phyloP scores from a whole-genome alignment of 2,888 invertebrate genomes.

The Caenorhabditis panamensis region DNA sequence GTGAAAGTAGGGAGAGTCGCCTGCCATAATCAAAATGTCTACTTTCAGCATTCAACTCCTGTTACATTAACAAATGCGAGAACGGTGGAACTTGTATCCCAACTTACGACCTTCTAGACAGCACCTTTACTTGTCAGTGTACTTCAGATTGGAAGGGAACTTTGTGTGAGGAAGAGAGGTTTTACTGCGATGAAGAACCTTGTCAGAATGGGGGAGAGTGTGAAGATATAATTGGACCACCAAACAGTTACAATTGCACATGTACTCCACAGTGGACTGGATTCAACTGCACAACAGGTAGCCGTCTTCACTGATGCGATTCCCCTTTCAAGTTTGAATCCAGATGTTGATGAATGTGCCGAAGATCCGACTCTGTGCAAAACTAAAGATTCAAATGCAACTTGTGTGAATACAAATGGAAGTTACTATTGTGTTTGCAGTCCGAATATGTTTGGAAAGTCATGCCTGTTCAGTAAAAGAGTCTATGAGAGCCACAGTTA shows the following conservation, averaged over 20 bases:
- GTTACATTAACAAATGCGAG: conserved; percentile 46
- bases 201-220: conserved; percentile 60
- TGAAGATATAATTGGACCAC: conserved; percentile 53
- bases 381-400: conserved; percentile 51
- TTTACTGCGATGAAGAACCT: conserved; percentile 46
- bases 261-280: conserved; percentile 56
- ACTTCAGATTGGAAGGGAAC: conserved; percentile 37
- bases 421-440: conserved; percentile 58
- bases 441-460: conserved; percentile 47
- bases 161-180: conserved; percentile 48
- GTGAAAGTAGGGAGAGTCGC: conserved; percentile 28
- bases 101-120: conserved; percentile 40
- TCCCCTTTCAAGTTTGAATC: background rate
- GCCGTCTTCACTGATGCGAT: background rate
- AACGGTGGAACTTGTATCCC: conserved; percentile 58
- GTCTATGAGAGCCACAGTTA: no score
- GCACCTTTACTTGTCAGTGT: conserved; percentile 53
- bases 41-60: conserved; percentile 55
- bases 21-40: no score
- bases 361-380: conserved; percentile 48
- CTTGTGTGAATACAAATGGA: conserved; percentile 57
- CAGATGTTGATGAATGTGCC: conserved; percentile 57
- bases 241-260: conserved; percentile 57
- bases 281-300: conserved; percentile 38
- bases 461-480: conserved; percentile 41